A percentile compares a stretch with the other conserved stretches of the same genome.
Evolutionary conservation across 2,113 vertebrate genomes (phyloP).

Genomic region (Lepus americanus): DNA sequence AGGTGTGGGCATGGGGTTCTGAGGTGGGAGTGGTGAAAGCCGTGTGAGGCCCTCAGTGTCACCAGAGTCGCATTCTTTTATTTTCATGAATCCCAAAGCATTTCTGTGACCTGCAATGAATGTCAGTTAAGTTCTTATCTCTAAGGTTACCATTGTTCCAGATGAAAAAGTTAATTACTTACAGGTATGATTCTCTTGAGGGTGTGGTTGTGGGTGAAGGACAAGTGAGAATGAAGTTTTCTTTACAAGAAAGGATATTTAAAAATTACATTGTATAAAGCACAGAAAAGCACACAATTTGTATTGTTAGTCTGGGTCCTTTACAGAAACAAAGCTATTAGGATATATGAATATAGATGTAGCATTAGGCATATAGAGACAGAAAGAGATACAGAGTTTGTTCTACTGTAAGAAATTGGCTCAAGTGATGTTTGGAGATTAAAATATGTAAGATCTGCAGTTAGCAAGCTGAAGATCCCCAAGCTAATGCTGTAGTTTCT

Average conservation of each 20-base stretch:
- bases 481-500: neutral
- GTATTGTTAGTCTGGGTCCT: neutral
- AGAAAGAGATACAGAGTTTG: neutral
- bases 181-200: neutral
- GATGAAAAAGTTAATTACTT: neutral
- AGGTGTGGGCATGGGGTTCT: neutral
- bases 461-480: neutral
- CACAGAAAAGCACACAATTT: neutral
- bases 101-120: neutral
- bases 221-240: neutral
- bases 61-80: neutral
- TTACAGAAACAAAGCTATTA: neutral
- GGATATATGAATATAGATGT: rapidly evolving
- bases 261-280: neutral
- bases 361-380: no score
- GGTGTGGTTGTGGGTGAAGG: neutral
- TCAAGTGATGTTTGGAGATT: neutral
- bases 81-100: neutral
- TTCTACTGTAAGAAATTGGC: neutral
- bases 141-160: neutral
- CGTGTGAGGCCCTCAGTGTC: neutral
- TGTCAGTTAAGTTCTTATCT: neutral
- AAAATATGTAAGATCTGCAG: neutral
- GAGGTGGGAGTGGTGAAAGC: neutral
- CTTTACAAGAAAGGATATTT: neutral